These are phyloP conservation scores for Ernsta delagoae DNA, from an alignment of 2,888 invertebrate genomes.

Conservation along the genomic window DNA sequence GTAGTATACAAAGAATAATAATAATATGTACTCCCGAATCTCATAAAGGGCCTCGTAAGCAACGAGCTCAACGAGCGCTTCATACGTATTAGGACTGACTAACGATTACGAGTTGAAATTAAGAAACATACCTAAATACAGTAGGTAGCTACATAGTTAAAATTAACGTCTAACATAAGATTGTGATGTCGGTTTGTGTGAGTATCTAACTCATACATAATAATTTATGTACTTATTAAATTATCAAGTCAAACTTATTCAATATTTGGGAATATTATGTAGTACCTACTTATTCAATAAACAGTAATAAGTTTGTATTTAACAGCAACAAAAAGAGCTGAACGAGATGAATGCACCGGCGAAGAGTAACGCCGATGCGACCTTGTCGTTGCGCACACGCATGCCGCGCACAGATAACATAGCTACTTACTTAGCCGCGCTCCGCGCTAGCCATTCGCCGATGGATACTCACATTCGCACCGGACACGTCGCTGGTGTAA, in stretches of 20 bases:
- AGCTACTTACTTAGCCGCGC: conserved; percentile 43
- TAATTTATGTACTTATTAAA: neutral
- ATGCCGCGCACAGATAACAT: conserved; percentile 58
- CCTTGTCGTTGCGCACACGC: conserved; percentile 68
- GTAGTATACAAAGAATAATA: conserved; percentile 54
- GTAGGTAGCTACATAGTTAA: neutral
- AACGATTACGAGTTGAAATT: conserved; percentile 21
- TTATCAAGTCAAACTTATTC: too few species aligned
- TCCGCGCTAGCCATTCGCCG: conserved; percentile 50
- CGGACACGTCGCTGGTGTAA: conserved; percentile 62
- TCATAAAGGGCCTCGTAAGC: conserved; percentile 41
- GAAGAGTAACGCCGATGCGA: conserved; percentile 49
- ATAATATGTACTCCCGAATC: conserved; percentile 51
- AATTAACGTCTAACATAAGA: neutral
- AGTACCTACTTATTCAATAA: neutral
- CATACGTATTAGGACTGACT: conserved; percentile 42
- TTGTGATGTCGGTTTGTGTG: too few species aligned
- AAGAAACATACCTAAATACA: conserved; percentile 4
- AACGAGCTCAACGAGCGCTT: conserved; percentile 38
- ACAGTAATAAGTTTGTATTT: conserved; percentile 4
- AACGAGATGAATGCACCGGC: conserved; percentile 74
- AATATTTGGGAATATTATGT: too few species aligned
- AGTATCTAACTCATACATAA: neutral
- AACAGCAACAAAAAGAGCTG: conserved; percentile 15
- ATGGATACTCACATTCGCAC: conserved; percentile 70